Percentiles rank a stretch among this genome's conserved stretches.
Evolutionary conservation across 2,113 vertebrate species (phyloP).

Genomic region (Xenopus tropicalis): DNA sequence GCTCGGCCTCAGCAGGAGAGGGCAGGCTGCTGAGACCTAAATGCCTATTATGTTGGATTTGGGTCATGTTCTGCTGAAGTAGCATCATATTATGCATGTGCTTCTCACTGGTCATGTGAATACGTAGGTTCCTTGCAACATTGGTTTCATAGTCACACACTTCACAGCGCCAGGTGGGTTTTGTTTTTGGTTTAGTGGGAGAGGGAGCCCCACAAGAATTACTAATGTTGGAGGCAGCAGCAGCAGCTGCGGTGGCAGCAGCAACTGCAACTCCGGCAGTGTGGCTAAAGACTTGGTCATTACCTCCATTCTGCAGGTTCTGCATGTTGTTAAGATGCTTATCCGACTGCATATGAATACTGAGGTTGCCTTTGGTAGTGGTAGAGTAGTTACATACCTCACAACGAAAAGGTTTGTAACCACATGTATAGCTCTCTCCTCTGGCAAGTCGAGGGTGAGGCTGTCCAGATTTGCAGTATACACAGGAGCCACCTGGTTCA

Average conservation of each 20-base stretch:
- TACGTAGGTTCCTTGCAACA: constrained; percentile 94
- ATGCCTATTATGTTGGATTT: constrained; percentile 86
- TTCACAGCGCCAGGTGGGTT: constrained; percentile 97
- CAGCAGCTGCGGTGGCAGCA: constrained; percentile 68
- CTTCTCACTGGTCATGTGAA: constrained; percentile 99
- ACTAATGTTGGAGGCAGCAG: constrained; percentile 75
- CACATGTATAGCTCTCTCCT: constrained; percentile 98
- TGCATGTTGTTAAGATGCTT: constrained; percentile 99
- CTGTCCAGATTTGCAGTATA: constrained; percentile 93
- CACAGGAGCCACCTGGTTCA: constrained; percentile 88
- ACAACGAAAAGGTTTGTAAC: constrained; percentile 98
- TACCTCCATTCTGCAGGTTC: constrained; percentile 93
- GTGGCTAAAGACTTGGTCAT: constrained; percentile 92
- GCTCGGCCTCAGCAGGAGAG: constrained; percentile 90
- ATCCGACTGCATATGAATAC: constrained; percentile 99
- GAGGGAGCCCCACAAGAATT: constrained; percentile 88
- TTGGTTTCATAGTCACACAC: constrained; percentile 99
- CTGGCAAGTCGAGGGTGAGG: constrained; percentile 93
- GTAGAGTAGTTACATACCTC: constrained; percentile 99
- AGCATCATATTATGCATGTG: constrained; percentile 99
- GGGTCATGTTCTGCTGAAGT: constrained; percentile 94
- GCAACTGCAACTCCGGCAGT: constrained; percentile 74
- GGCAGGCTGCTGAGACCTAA: constrained; percentile 88
- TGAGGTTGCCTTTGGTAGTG: constrained; percentile 98
- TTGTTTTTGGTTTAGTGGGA: constrained; percentile 96